Conservation (phyloP, 2,113 vertebrate species). For the Holacanthus passer region DNA sequence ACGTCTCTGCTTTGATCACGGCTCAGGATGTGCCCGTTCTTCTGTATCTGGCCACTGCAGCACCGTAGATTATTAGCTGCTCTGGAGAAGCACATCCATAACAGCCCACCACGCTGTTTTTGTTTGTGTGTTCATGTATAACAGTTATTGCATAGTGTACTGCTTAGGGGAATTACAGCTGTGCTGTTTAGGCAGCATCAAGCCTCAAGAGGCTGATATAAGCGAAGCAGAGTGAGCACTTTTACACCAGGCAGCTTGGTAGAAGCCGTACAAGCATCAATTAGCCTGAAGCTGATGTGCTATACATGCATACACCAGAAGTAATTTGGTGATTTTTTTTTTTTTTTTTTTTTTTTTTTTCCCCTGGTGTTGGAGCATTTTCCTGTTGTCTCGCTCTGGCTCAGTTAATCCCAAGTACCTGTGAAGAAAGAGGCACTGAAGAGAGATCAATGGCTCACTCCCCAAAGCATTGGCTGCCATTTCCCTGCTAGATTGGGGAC, state of each 20-base stretch:
- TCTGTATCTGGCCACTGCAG: conserved; percentile 8
- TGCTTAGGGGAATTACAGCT: conserved; percentile 57
- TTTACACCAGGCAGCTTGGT: conserved; percentile 51
- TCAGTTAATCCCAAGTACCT: conserved; percentile 71
- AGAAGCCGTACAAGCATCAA: conserved; percentile 34
- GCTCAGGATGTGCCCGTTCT: neutral
- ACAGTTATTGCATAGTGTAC: conserved; percentile 53
- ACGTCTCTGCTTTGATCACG: neutral
- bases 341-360: conserved; percentile 11
- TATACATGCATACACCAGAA: conserved; percentile 35
- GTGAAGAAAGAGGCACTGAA: conserved; percentile 74
- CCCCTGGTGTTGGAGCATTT: conserved; percentile 39
- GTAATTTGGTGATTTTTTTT: conserved; percentile 17
- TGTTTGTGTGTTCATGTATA: conserved; percentile 48
- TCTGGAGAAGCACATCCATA: conserved; percentile 22
- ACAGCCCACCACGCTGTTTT: conserved; percentile 41
- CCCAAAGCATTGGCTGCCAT: conserved; percentile 80
- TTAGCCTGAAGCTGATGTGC: conserved; percentile 54
- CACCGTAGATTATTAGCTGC: conserved; percentile 17
- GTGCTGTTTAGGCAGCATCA: conserved; percentile 62
- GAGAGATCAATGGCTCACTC: conserved; percentile 80
- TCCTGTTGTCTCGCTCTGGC: conserved; percentile 64
- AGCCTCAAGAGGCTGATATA: conserved; percentile 51
- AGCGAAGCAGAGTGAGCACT: conserved; percentile 49
- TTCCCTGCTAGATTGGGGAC: conserved; percentile 81